These are phyloP conservation scores for Tenualosa thibaudeaui DNA, from an alignment of 2,797 vertebrate genomes.

Conservation along the genomic window DNA sequence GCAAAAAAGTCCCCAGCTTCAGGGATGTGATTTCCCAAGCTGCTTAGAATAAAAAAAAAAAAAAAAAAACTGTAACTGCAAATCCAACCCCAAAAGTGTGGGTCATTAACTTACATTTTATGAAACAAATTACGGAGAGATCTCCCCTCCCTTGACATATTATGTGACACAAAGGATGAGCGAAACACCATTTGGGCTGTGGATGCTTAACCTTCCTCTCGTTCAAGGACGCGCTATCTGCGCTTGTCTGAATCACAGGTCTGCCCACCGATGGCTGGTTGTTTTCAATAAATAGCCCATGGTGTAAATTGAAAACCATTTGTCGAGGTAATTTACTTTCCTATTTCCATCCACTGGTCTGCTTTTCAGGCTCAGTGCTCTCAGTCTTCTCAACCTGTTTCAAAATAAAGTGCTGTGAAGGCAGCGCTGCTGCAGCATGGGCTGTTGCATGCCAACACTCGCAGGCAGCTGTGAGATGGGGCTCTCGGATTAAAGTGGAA, in stretches of 20 bases:
- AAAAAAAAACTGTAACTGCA: constrained; percentile 53
- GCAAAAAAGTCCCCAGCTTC: constrained; percentile 33
- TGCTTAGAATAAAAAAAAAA: constrained; percentile 51
- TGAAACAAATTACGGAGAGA: constrained; percentile 50
- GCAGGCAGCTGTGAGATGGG: constrained; percentile 24
- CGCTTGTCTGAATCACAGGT: background rate
- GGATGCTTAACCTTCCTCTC: background rate
- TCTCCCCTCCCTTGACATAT: constrained; percentile 28
- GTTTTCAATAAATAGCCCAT: background rate
- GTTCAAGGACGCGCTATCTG: background rate
- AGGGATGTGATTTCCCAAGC: constrained; percentile 36
- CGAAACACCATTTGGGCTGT: background rate
- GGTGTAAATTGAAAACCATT: constrained; percentile 10
- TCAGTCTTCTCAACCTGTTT: background rate
- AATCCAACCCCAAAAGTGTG: constrained; percentile 44
- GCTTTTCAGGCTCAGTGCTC: background rate
- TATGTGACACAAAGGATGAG: background rate
- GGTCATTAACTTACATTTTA: constrained; percentile 28
- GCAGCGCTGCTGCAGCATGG: background rate
- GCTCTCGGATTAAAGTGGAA: constrained; percentile 35
- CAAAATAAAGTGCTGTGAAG: background rate
- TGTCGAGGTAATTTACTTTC: background rate
- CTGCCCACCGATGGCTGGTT: background rate
- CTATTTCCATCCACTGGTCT: background rate
- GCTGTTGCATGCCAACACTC: background rate